Evolutionary conservation across 2,888 invertebrate species (phyloP), one percentile per base, ranked within the genome.

Genomic region (Acleris literana): DNA sequence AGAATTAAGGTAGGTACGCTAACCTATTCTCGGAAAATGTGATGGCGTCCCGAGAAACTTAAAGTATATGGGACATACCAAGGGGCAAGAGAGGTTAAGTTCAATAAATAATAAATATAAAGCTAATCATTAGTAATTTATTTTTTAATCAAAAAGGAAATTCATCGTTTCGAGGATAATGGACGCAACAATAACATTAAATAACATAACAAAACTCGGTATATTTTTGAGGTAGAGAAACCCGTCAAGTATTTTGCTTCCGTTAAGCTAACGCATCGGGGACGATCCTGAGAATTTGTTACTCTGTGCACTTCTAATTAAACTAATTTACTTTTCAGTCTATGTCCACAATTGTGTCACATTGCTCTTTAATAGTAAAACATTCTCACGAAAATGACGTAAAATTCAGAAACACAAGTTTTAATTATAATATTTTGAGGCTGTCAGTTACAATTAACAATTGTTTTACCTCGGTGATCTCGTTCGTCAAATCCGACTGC

Each of bases 401-500:
- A 39, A 61, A 39, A 39, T 17, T 44, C 22, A n/a, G 16, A 5
- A 20, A n/a, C 49, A 25, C 16, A 17, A n/a, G 20, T 51, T 18
- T 22, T 62, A 57, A 66, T 66, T 25, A 18, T 22, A 51, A 16
- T 17, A 48, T 48, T 48, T 59, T 49, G 49, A 18, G 33, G 58
- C 33, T 59, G 58, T 43, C 56, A 46, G 61, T 61, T 48, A 64
- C 43, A 68, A 39, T 65, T 56, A 67, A 69, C 71, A 69, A 63
- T 71, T 68, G 52, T 70, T 71, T 73, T 76, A 77, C 77, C 77
- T 79, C 74, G 65, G 69, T 60, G 73, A 78, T 74, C 71, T 73
- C 61, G 55, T 76, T 74, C 75, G 74, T 78, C 72, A 75, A 84
- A 82, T 74, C 78, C 81, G 76, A 79, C 83, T 82, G 81, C 82